A percentile compares a stretch with the other conserved stretches of the same genome.
Conservation (phyloP, 53 echinoderm and acorn worm genomes). For the Astropecten irregularis region DNA sequence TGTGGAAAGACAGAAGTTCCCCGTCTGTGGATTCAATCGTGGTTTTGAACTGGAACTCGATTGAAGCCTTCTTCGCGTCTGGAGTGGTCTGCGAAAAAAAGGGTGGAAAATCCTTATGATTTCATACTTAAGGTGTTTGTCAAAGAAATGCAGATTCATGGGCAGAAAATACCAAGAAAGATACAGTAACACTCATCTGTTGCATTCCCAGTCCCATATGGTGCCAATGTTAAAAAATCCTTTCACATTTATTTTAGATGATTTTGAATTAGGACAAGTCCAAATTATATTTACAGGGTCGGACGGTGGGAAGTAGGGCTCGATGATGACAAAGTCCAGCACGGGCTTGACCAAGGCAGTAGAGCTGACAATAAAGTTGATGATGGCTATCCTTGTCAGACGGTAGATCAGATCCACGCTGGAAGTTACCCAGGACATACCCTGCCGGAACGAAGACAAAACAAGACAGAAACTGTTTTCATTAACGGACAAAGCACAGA, state of each 20-base stretch:
- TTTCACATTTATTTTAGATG: no score
- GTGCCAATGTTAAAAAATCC: no score
- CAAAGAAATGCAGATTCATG: no score
- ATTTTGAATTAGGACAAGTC: no score
- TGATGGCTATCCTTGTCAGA: constrained; percentile 69
- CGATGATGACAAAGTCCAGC: constrained; percentile 76
- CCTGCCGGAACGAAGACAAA: constrained; percentile 44
- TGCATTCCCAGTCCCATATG: no score
- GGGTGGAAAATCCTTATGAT: no score
- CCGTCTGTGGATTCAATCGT: constrained; percentile 64
- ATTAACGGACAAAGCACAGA: neutral
- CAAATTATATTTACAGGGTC: constrained; percentile 31
- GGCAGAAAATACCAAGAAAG: no score
- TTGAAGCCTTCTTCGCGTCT: constrained; percentile 42
- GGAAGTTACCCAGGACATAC: constrained; percentile 73
- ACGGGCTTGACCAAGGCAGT: constrained; percentile 69
- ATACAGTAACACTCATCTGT: no score
- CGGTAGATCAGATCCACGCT: constrained; percentile 73
- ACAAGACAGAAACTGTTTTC: neutral
- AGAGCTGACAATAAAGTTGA: constrained; percentile 78
- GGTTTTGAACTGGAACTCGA: constrained; percentile 72
- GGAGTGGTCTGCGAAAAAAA: constrained; percentile 33
- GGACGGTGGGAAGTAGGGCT: constrained; percentile 45
- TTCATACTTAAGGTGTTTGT: no score
- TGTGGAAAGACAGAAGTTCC: constrained; percentile 52